These are phyloP conservation scores for Eupithecia subfuscata DNA, from an alignment of 2,888 invertebrate species.

Conservation along the genomic window DNA sequence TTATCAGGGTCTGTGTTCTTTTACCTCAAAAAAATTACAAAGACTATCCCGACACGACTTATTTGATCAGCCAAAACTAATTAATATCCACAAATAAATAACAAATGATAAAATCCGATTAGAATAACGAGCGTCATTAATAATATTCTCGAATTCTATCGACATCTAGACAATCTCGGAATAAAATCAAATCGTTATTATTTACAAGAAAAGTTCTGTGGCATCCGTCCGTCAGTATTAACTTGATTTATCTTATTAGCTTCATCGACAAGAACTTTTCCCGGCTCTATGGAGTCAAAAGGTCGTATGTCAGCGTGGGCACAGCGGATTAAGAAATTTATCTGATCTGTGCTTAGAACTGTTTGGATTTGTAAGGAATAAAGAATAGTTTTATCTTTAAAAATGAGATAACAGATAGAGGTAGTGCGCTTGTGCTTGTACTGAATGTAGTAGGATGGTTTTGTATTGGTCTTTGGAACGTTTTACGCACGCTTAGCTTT, in stretches of 20 bases:
- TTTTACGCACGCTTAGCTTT: neutral
- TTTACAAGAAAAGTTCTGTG: conserved; percentile 60
- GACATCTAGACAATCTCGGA: conserved; percentile 61
- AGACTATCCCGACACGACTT: neutral
- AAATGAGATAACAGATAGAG: conserved; percentile 75
- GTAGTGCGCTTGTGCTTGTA: conserved; percentile 47
- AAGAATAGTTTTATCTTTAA: conserved; percentile 69
- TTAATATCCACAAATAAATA: conserved; percentile 34
- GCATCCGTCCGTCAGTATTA: conserved; percentile 59
- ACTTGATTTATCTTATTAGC: conserved; percentile 75
- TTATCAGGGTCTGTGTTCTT: neutral
- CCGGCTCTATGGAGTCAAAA: conserved; percentile 50
- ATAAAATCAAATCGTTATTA: conserved; percentile 63
- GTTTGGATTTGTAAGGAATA: conserved; percentile 51
- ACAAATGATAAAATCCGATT: conserved; percentile 46
- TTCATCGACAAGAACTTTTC: conserved; percentile 68
- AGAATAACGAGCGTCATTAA: conserved; percentile 58
- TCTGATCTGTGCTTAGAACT: conserved; percentile 47
- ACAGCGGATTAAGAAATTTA: conserved; percentile 54
- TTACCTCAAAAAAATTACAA: neutral
- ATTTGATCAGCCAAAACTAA: conserved; percentile 32
- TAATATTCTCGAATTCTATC: conserved; percentile 52
- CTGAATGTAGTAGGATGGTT: conserved; percentile 41
- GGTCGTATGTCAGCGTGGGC: conserved; percentile 48
- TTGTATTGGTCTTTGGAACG: conserved; percentile 35